These are phyloP conservation scores for Otolemur crassicaudatus DNA, from an alignment of 2,797 vertebrate genomes.

Conservation along the genomic window DNA sequence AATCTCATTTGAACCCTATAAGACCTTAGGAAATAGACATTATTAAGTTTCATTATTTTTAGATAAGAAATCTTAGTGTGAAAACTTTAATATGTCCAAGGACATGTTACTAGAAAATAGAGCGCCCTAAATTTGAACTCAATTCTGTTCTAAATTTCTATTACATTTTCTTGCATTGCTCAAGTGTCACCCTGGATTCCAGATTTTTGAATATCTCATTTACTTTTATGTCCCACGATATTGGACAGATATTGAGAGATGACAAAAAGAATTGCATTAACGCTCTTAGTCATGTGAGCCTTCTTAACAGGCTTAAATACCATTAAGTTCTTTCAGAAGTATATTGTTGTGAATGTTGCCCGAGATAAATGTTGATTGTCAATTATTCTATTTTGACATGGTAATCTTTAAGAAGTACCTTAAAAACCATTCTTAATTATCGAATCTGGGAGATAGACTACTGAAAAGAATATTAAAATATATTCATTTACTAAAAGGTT, in stretches of 20 bases:
- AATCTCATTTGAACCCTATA: background rate
- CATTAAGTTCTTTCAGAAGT: background rate
- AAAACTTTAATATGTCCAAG: background rate
- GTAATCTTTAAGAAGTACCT: conserved; percentile 3
- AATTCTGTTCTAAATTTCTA: background rate
- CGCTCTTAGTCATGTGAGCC: background rate
- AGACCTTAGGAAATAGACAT: background rate
- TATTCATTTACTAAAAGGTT: background rate
- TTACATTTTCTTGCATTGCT: background rate
- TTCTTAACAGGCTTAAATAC: background rate
- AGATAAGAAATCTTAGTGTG: background rate
- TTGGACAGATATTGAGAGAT: conserved; percentile 10
- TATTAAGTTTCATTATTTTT: conserved; percentile 21
- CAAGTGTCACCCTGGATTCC: background rate
- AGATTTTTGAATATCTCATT: background rate
- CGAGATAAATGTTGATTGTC: background rate
- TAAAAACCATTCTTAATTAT: conserved; percentile 9
- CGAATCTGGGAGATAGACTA: background rate
- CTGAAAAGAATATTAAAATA: background rate
- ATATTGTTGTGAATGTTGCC: background rate
- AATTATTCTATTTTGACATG: background rate
- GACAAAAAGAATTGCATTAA: background rate
- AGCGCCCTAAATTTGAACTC: background rate
- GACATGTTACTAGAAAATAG: conserved; percentile 9
- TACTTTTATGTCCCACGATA: background rate